Conservation (phyloP, 2,113 vertebrate species). For the Pluvialis apricaria region DNA sequence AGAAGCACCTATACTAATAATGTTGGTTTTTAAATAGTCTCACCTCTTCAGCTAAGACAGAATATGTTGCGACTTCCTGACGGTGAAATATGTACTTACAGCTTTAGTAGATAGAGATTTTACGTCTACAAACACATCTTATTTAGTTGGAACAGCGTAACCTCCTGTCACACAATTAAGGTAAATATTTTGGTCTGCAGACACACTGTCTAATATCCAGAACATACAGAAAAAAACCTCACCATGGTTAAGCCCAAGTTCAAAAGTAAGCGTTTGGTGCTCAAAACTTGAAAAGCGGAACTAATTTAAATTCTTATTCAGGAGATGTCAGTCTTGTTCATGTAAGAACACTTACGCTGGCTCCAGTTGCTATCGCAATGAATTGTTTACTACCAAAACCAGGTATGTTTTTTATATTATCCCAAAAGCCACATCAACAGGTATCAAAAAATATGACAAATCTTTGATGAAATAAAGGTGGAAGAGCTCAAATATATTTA, state of each 20-base stretch:
- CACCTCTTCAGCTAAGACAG: background rate
- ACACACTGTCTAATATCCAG: background rate
- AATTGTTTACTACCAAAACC: background rate
- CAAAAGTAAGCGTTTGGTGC: background rate
- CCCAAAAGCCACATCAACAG: background rate
- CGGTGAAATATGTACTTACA: background rate
- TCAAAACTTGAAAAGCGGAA: background rate
- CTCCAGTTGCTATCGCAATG: background rate
- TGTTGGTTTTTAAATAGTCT: background rate
- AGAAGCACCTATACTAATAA: slow-evolving; percentile 8
- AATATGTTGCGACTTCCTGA: background rate
- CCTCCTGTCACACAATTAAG: background rate
- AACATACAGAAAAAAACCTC: background rate
- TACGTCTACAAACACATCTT: background rate
- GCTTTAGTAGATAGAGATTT: background rate
- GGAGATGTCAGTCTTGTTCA: background rate
- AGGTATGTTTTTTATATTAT: background rate
- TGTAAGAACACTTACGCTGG: background rate
- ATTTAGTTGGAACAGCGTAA: background rate
- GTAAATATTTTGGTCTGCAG: background rate
- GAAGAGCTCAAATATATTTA: background rate
- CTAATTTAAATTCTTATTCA: background rate
- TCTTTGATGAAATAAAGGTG: background rate
- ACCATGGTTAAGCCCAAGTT: background rate
- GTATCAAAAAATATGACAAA: background rate